phyloP scores from a whole-genome alignment of 2,888 invertebrate species.

The Eutolmus rufibarbis region DNA sequence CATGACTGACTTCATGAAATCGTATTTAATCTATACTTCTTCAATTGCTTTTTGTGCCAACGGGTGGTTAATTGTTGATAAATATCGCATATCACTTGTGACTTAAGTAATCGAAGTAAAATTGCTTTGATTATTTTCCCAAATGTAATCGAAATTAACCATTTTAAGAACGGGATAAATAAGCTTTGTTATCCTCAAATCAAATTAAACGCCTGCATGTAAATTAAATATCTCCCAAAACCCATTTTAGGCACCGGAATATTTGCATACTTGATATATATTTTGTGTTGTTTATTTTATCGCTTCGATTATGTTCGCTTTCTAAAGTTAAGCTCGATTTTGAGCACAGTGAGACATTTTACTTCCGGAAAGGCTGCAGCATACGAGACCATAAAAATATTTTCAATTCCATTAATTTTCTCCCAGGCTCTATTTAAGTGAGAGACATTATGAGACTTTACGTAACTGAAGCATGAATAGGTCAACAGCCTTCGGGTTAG shows the following conservation, averaged over 20 bases:
- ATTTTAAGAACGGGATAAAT: neutral
- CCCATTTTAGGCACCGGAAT: neutral
- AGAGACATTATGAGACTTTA: neutral
- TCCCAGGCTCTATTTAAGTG: neutral
- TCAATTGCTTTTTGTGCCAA: neutral
- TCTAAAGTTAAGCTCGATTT: neutral
- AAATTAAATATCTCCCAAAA: neutral
- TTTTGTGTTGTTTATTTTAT: neutral
- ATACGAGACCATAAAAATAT: constrained; percentile 2
- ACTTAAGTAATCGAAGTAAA: neutral
- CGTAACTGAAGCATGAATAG: neutral
- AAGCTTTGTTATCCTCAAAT: neutral
- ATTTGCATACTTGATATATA: neutral
- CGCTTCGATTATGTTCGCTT: neutral
- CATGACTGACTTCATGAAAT: neutral
- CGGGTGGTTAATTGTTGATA: neutral
- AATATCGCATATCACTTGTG: neutral
- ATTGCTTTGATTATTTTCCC: neutral
- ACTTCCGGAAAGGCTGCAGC: neutral
- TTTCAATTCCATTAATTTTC: constrained; percentile 5
- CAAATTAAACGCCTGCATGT: neutral
- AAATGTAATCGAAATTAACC: neutral
- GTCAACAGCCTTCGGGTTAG: neutral
- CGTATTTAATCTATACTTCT: neutral
- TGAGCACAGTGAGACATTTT: neutral